A percentile compares a stretch with the other conserved stretches of the same genome.
Conservation (phyloP, 2,113 vertebrate species). For the Spilogale gracilis region DNA sequence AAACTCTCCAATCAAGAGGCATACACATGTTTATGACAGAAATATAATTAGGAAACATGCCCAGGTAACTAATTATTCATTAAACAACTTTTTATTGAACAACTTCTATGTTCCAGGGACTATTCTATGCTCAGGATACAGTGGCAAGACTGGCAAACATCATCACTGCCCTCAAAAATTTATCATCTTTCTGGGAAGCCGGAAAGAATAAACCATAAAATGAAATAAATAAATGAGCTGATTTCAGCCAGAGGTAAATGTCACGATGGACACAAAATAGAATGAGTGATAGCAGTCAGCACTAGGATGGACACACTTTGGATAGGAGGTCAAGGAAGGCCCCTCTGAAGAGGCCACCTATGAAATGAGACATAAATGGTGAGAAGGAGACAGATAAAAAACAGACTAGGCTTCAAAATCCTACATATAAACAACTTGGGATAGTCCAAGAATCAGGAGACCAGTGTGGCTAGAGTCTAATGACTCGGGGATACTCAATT, state of each 20-base stretch:
- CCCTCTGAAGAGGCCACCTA: not conserved
- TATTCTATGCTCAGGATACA: not conserved
- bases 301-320: not conserved
- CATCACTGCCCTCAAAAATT: not conserved
- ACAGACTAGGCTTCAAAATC: not conserved
- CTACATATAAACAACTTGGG: not conserved
- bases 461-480: not conserved
- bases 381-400: not conserved
- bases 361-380: not conserved
- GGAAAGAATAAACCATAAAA: not conserved
- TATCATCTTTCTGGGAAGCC: not conserved
- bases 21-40: not conserved
- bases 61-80: conserved; percentile 31
- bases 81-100: not conserved
- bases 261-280: not conserved
- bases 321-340: not conserved
- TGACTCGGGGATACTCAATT: not conserved
- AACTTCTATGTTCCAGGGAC: not conserved
- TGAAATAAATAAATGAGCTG: not conserved
- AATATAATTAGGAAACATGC: conserved; percentile 35
- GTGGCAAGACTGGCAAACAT: not conserved
- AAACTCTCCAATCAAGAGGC: not conserved
- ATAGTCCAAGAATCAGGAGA: not conserved
- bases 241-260: not conserved
- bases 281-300: not conserved